Percentiles rank a stretch among this genome's conserved stretches.
Conservation (phyloP, 2,888 invertebrate genomes). For the Eristalis arbustorum region DNA sequence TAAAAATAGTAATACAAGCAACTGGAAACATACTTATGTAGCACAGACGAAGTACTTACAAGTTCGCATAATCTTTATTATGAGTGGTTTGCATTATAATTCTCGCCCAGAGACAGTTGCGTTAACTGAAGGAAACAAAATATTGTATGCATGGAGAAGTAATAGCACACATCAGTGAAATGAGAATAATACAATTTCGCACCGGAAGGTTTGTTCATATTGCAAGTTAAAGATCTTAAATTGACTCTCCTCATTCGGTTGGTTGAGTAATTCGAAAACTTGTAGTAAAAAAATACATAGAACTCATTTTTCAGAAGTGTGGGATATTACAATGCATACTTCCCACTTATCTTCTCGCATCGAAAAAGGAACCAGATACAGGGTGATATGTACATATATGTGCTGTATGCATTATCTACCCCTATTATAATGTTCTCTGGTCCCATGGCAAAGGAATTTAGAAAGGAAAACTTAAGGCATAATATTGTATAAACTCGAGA, state of each 20-base stretch:
- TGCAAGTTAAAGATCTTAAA: constrained; percentile 32
- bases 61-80: constrained; percentile 42
- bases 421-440: constrained; percentile 18
- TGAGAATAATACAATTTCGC: neutral
- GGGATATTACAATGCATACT: constrained; percentile 6
- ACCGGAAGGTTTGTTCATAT: constrained; percentile 17
- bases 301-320: constrained; percentile 37
- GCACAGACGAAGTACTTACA: constrained; percentile 43
- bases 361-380: constrained; percentile 15
- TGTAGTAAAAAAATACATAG: neutral
- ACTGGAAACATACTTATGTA: constrained; percentile 39
- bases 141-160: neutral
- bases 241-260: constrained; percentile 10
- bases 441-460: constrained; percentile 23
- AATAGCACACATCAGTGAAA: neutral
- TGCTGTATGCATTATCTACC: neutral
- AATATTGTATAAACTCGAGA: constrained; percentile 53
- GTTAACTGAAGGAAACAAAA: constrained; percentile 3
- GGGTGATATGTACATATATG: constrained; percentile 16
- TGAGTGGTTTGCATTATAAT: constrained; percentile 12
- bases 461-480: constrained; percentile 39
- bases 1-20: neutral
- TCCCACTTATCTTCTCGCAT: constrained; percentile 4
- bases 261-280: constrained; percentile 22
- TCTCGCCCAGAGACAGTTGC: constrained; percentile 24